Evolutionary conservation across 2,113 vertebrate species (phyloP).

Genomic region (Silurus asotus): DNA sequence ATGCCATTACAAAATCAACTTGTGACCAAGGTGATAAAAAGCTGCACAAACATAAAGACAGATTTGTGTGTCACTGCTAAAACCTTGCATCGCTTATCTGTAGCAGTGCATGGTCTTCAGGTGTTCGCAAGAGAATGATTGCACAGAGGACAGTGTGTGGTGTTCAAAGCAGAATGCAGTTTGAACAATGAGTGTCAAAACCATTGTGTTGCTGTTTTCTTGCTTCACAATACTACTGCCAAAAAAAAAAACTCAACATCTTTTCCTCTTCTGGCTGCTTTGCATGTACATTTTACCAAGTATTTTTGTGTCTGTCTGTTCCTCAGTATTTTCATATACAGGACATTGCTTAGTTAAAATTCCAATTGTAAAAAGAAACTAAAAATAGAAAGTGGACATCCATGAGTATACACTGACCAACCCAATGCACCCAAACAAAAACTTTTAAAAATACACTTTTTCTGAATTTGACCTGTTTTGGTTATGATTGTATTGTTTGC

Average conservation of each 20-base stretch:
- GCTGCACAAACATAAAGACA: not conserved
- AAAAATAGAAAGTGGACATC: too few species aligned
- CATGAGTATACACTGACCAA: too few species aligned
- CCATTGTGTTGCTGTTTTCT: not conserved
- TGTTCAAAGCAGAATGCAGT: not conserved
- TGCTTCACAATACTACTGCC: not conserved
- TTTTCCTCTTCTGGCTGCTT: not conserved
- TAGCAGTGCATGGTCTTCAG: not conserved
- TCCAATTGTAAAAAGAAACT: too few species aligned
- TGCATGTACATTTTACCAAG: not conserved
- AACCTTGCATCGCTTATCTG: not conserved
- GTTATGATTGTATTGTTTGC: too few species aligned
- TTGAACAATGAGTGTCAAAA: slow-evolving; percentile 4
- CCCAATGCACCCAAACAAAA: too few species aligned
- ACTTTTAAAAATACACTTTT: too few species aligned
- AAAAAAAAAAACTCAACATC: not conserved
- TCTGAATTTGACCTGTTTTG: too few species aligned
- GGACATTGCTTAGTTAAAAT: not conserved
- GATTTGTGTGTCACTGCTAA: not conserved
- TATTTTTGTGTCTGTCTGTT: not conserved
- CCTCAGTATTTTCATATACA: not conserved
- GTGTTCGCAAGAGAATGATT: not conserved
- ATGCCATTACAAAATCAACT: not conserved
- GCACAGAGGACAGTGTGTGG: not conserved
- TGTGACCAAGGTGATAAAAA: not conserved